These are phyloP conservation scores for Larimichthys polyactis DNA, from an alignment of 2,113 vertebrate genomes.

Conservation along the genomic window DNA sequence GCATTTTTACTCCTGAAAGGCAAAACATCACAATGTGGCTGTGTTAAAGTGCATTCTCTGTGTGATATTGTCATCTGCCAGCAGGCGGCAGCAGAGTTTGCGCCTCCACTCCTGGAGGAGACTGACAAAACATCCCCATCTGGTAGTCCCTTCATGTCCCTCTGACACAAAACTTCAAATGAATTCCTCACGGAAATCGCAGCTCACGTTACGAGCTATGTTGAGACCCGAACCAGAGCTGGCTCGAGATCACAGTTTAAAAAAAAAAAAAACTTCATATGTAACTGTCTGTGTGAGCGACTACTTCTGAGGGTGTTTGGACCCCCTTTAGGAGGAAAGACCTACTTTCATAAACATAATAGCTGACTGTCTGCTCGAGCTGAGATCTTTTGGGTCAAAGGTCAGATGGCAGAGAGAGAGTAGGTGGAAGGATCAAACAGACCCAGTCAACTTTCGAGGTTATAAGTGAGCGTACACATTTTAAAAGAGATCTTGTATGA, in stretches of 20 bases:
- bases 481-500: neutral
- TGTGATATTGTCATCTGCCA: slow-evolving; percentile 30
- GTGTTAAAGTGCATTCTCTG: neutral
- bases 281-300: neutral
- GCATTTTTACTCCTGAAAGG: neutral
- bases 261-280: neutral
- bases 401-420: slow-evolving; percentile 7
- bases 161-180: slow-evolving; percentile 41
- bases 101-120: slow-evolving; percentile 6
- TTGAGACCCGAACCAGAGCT: neutral
- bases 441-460: neutral
- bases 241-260: neutral
- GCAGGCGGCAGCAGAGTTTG: slow-evolving; percentile 75
- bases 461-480: neutral
- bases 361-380: slow-evolving; percentile 1
- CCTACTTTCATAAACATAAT: neutral
- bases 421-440: neutral
- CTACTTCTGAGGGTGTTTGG: neutral
- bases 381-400: slow-evolving; percentile 35
- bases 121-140: slow-evolving; percentile 53
- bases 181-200: slow-evolving; percentile 16
- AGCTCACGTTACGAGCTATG: neutral
- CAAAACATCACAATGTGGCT: neutral
- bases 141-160: slow-evolving; percentile 29
- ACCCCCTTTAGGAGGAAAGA: neutral